Evolutionary conservation across 2,113 vertebrate species (phyloP), one percentile per base, ranked within the genome.

Genomic region (Zosterops pallidus): DNA sequence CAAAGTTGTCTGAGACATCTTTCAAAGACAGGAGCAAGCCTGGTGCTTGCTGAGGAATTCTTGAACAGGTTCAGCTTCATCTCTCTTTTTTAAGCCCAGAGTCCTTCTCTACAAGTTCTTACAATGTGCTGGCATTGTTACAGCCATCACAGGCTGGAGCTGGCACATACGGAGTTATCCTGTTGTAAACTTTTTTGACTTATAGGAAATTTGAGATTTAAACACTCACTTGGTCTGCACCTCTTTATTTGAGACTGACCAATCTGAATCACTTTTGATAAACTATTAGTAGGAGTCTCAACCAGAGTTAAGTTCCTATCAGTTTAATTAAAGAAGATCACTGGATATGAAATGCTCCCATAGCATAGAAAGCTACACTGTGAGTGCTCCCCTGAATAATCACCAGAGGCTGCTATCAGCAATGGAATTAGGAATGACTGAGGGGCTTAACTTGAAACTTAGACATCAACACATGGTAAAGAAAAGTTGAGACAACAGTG

Each of bases 281-380:
- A 74, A 71, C 42, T 78, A 42, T 50, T 22, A 47, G 57, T 22
- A 63, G 35, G 37, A 88, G 42, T 74, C 35, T 86, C 55, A 83
- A 76, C 53, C 21, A 13, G 26, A 71, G 42, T 65, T 67, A 78
- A 75, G 57, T 71, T 95, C 67, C 49, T 91, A 96, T 86, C 59
- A 55, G 22, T 92, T 95, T 94, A 94, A 96, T 96, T 93, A 67
- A 93, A 92, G 31, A 65, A 76, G 63, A 92, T 88, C 25, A 46
- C n/a, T 72, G 26, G 41, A 41, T 82, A 65, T 47, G 62, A 83
- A 91, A 87, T 68, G 57, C 25, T 96, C 47, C 77, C 78, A 52
- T 2, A 37, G 46, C 57, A 11, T 62, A 87, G 89, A 92, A 83
- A 49, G 64, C 37, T 81, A 31, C 35, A 65, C 42, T 8, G 0